Percentiles rank a stretch among this genome's conserved stretches.
Evolutionary conservation across 2,797 vertebrate species (phyloP).

Genomic region (Halcyon smyrnensis): DNA sequence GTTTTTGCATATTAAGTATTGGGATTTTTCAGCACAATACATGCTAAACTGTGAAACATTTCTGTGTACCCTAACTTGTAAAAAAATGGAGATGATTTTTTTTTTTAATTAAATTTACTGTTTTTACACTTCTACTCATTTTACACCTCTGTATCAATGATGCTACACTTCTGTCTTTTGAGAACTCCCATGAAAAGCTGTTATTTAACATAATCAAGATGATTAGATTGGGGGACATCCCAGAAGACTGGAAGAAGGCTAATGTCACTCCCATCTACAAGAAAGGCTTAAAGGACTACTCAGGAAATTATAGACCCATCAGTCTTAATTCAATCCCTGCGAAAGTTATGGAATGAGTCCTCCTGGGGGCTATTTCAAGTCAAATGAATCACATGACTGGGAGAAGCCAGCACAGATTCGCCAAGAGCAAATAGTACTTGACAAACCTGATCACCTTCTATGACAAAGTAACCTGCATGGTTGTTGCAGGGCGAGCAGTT

Average conservation of each 20-base stretch:
- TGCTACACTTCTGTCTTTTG: neutral
- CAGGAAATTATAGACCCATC: neutral
- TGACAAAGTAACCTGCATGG: neutral
- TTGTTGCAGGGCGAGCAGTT: neutral
- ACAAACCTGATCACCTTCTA: neutral
- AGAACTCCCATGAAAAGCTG: neutral
- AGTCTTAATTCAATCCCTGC: neutral
- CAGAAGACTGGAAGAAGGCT: neutral
- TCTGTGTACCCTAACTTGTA: neutral
- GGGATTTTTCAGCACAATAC: neutral
- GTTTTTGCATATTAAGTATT: neutral
- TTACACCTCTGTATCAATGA: neutral
- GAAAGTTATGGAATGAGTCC: neutral
- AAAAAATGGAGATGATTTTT: neutral
- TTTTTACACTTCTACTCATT: neutral
- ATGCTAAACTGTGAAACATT: neutral
- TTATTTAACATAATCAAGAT: neutral
- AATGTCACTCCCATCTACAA: neutral
- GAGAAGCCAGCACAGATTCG: neutral
- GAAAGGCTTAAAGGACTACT: neutral
- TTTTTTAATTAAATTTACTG: neutral
- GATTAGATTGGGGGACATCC: neutral
- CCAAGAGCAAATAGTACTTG: neutral
- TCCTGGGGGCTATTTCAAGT: neutral
- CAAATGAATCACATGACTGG: neutral